phyloP scores from a whole-genome alignment of 23 tunicate genomes.

The Phallusia fumigata region DNA sequence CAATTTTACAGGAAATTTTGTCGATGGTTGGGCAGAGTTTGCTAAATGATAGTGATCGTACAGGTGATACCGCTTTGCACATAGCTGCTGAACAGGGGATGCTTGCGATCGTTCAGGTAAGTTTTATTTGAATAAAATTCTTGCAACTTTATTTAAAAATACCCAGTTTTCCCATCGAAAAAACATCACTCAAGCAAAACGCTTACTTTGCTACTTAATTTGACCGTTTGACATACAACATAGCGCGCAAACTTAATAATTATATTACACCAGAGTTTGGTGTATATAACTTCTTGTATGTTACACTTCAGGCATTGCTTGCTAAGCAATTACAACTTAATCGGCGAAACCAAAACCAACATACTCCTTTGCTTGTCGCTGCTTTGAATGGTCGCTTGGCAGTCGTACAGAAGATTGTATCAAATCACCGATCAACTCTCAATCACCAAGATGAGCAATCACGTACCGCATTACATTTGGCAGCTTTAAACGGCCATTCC shows the following conservation, averaged over 20 bases:
- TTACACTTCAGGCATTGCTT: neutral
- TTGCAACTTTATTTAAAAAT: too few relatives aligned
- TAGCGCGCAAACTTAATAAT: too few relatives aligned
- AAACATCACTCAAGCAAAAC: too few relatives aligned
- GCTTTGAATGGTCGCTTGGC: conserved; percentile 2
- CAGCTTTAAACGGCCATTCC: conserved; percentile 30
- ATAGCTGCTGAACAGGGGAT: conserved; percentile 17
- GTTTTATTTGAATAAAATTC: neutral
- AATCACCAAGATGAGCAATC: conserved; percentile 47
- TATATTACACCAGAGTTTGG: too few relatives aligned
- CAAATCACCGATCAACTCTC: neutral
- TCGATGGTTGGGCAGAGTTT: neutral
- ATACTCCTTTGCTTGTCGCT: conserved; percentile 45
- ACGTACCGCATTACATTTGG: conserved; percentile 38
- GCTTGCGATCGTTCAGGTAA: neutral
- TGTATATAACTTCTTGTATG: too few relatives aligned
- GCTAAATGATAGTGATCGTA: conserved; percentile 6
- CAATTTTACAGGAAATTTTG: neutral
- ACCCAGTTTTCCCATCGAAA: too few relatives aligned
- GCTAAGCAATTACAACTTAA: neutral
- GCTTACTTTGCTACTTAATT: too few relatives aligned
- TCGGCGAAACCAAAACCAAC: conserved; percentile 32
- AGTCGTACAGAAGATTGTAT: conserved; percentile 23
- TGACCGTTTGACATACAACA: too few relatives aligned
- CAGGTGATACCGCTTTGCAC: conserved; percentile 25